Conservation (phyloP, 2,888 invertebrate genomes). For the Cheilosia scutellata region DNA sequence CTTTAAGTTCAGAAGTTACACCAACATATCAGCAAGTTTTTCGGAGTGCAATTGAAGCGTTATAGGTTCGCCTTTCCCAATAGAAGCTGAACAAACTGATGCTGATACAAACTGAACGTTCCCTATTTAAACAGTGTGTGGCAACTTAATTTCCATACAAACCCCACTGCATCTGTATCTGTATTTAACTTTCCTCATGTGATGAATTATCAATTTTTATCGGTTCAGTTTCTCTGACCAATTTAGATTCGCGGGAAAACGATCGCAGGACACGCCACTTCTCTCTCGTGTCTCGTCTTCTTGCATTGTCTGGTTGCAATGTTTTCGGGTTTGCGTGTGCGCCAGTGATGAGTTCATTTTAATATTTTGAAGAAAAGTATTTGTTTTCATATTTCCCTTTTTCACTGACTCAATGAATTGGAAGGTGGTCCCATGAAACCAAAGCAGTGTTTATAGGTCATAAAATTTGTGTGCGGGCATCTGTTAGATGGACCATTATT, state of each 20-base stretch:
- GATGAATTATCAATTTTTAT: slow-evolving; percentile 70
- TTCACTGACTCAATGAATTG: slow-evolving; percentile 30
- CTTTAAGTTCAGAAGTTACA: too few species aligned
- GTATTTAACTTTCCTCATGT: not conserved
- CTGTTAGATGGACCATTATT: slow-evolving; percentile 52
- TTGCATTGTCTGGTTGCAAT: not conserved
- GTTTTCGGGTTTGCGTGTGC: slow-evolving; percentile 22
- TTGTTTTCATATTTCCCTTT: slow-evolving; percentile 50
- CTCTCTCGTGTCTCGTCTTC: not conserved
- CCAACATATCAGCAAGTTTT: too few species aligned
- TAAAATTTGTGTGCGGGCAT: slow-evolving; percentile 68
- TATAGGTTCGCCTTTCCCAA: too few species aligned
- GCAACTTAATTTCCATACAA: not conserved
- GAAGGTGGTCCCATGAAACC: slow-evolving; percentile 47
- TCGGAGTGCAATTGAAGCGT: too few species aligned
- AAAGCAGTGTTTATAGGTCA: slow-evolving; percentile 66
- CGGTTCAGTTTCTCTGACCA: slow-evolving; percentile 68
- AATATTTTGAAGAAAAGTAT: slow-evolving; percentile 15
- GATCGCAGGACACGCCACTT: slow-evolving; percentile 64
- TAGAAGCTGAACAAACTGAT: too few species aligned
- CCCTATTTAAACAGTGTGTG: slow-evolving; percentile 12
- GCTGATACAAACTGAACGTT: slow-evolving; percentile 4
- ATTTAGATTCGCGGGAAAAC: slow-evolving; percentile 54
- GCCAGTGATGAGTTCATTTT: slow-evolving; percentile 13
- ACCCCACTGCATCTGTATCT: not conserved